phyloP scores from a whole-genome alignment of 2,888 invertebrate genomes.

The Chalcis sispes region DNA sequence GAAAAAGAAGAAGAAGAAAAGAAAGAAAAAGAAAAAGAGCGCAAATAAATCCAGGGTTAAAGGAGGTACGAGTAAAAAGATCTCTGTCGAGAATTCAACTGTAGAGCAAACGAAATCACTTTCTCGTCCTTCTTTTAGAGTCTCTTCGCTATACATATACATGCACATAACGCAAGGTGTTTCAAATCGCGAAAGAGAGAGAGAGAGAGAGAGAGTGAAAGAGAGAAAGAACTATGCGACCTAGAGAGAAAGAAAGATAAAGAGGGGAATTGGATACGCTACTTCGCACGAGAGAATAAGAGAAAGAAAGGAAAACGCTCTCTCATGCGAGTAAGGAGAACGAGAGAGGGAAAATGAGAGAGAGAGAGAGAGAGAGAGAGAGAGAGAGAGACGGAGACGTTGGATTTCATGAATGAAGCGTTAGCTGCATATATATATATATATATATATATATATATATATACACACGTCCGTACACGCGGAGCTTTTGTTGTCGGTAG shows the following conservation, averaged over 20 bases:
- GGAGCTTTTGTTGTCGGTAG: not conserved
- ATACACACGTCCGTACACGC: too few relatives aligned
- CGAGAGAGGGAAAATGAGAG: not conserved
- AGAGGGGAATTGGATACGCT: not conserved
- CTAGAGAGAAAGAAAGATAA: not conserved
- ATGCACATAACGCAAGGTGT: not conserved
- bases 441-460: too few relatives aligned
- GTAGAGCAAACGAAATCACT: too few relatives aligned
- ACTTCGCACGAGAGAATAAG: not conserved
- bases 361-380: slow-evolving; percentile 2
- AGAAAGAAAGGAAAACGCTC: not conserved
- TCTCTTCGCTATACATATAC: too few relatives aligned
- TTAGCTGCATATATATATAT: not conserved
- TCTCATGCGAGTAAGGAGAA: not conserved
- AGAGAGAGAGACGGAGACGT: not conserved
- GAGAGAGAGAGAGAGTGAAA: not conserved
- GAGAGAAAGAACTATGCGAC: not conserved
- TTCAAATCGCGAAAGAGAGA: not conserved
- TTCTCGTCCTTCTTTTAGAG: too few relatives aligned
- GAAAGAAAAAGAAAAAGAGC: slow-evolving; percentile 20
- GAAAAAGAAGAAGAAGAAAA: slow-evolving; percentile 14
- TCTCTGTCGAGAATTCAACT: too few relatives aligned
- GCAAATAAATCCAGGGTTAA: slow-evolving; percentile 45
- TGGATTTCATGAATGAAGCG: not conserved
- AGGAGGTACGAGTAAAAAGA: slow-evolving; percentile 1